Base-by-base conservation (phyloP, 2,797 vertebrate species). In the Cyprinodon diabolis region DNA sequence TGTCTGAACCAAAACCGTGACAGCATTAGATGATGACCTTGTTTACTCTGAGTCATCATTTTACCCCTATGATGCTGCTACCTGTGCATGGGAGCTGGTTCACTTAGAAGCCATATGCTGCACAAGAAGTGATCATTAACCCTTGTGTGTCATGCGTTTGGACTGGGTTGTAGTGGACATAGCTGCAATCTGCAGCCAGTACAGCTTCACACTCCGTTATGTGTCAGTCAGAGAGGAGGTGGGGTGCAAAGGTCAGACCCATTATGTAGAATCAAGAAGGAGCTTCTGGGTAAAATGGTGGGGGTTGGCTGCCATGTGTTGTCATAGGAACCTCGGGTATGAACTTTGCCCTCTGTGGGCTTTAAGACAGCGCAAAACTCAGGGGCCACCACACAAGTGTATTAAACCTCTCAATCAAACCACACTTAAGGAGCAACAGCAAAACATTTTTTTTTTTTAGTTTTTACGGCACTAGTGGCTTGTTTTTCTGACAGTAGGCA, bases 171-270 rank as follows among this genome's bases (percentile, higher is more conserved):
- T 37, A 55, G 60, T 15, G 45, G 83, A 88, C 83, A 74, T 37
- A 52, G 80, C 88, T 84, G 78, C 77, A 60, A 87, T 87, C 87
- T 84, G 77, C 81, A 77, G 68, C 84, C 85, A 47, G 76, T 13
- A 62, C 71, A 55, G 90, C 86, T 90, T 91, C 88, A 90, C 91
- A 86, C 87, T 84, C 78, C 71, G 72, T 67, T 78, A 83, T 75
- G 84, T 87, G 88, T 92, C 91, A 88, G 66, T 86, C 87, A 86
- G 84, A 86, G 79, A 83, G 88, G 79, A 85, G 76, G 83, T 75
- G 71, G 80, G 91, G 93, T 85, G 92, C 91, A 91, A 74, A 86
- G 93, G 91, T 94, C 93, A 94, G 93, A 94, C 89, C 94, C 91
- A 95, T 95, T 94, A 94, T 43, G 74, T 87, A 68, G 89, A 86